A percentile compares a stretch with the other conserved stretches of the same genome.
These are phyloP conservation scores for Nomada ruficornis DNA, from an alignment of 2,888 invertebrate species.

Conservation along the genomic window DNA sequence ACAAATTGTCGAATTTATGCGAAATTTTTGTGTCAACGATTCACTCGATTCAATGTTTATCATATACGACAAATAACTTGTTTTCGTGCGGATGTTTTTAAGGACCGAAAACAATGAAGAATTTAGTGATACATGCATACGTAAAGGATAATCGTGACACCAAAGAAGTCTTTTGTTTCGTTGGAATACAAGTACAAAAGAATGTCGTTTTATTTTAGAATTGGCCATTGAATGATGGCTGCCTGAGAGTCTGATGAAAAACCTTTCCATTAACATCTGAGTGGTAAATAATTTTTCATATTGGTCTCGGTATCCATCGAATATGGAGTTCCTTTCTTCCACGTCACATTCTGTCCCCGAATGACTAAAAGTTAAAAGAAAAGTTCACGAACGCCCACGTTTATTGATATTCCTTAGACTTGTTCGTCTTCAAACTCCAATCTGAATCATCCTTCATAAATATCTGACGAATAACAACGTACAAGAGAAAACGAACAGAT, in stretches of 20 bases:
- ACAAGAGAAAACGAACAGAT: too few relatives aligned
- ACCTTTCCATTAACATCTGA: too few relatives aligned
- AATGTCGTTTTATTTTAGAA: too few relatives aligned
- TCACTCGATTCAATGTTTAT: background rate
- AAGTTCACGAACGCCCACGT: too few relatives aligned
- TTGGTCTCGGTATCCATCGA: too few relatives aligned
- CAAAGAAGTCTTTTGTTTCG: background rate
- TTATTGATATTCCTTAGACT: background rate
- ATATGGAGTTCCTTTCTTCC: too few relatives aligned
- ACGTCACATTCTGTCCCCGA: too few relatives aligned
- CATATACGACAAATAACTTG: background rate
- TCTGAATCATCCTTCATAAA: background rate
- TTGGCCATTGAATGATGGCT: too few relatives aligned
- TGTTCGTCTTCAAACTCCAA: background rate
- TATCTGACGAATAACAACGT: background rate
- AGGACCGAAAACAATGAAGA: background rate
- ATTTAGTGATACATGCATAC: background rate
- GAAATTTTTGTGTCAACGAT: conserved; percentile 7
- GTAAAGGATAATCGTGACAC: background rate
- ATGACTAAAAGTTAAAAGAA: too few relatives aligned
- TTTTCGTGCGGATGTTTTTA: conserved; percentile 2
- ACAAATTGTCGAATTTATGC: conserved; percentile 24
- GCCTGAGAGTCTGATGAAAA: too few relatives aligned
- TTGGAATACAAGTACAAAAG: too few relatives aligned
- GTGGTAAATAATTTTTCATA: too few relatives aligned